A percentile compares a stretch with the other conserved stretches of the same genome.
Evolutionary conservation across 2,888 invertebrate species (phyloP).

Genomic region (Stegophylla sp.): DNA sequence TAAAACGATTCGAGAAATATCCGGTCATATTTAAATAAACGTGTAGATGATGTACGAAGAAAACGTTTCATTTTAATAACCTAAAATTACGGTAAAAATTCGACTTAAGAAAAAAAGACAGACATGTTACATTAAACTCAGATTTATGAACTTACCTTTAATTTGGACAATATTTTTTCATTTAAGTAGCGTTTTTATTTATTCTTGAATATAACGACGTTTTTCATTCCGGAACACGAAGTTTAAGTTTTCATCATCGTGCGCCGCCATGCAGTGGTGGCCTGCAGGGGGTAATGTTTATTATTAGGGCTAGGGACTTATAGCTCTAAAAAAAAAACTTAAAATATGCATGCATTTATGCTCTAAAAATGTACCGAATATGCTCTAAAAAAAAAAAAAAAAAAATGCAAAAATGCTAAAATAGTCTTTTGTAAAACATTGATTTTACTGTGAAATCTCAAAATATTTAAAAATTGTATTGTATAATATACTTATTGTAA

Average conservation of each 20-base stretch:
- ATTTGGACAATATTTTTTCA: background rate
- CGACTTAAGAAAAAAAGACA: background rate
- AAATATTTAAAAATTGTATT: too few species aligned
- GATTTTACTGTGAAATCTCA: too few species aligned
- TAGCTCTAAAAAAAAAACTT: too few species aligned
- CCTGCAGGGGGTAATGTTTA: background rate
- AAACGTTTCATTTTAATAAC: slow-evolving; percentile 9
- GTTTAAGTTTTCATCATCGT: slow-evolving; percentile 1
- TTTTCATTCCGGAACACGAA: background rate
- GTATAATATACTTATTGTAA: too few species aligned
- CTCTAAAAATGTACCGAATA: too few species aligned
- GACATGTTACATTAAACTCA: background rate
- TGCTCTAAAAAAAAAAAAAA: too few species aligned
- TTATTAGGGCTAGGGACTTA: too few species aligned
- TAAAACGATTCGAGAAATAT: background rate
- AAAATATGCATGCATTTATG: too few species aligned
- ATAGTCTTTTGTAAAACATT: too few species aligned
- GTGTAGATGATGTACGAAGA: background rate
- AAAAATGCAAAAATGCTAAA: too few species aligned
- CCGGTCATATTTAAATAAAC: background rate
- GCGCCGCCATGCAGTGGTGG: too few species aligned
- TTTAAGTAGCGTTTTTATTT: slow-evolving; percentile 14
- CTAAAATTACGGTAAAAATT: background rate
- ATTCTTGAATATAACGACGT: slow-evolving; percentile 5
- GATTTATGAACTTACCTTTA: slow-evolving; percentile 5